These are phyloP conservation scores for Heliconius cydno DNA, from an alignment of 2,888 invertebrate genomes.

Conservation along the genomic window DNA sequence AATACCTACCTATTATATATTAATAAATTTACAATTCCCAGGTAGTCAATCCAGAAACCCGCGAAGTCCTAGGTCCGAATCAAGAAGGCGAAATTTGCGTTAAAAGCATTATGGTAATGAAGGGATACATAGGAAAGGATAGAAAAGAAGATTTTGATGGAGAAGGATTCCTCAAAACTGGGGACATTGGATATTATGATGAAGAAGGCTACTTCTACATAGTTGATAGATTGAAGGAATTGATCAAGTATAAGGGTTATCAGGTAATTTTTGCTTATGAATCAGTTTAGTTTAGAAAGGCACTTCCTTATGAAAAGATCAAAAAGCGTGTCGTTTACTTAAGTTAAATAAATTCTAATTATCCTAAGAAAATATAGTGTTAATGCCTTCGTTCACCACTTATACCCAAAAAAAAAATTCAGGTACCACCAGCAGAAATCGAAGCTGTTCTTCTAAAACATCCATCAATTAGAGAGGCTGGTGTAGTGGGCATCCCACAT, in stretches of 20 bases:
- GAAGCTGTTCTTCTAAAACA: conserved; percentile 91
- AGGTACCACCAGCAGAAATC: conserved; percentile 93
- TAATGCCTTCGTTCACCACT: not conserved
- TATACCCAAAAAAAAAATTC: conserved; percentile 36
- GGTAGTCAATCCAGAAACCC: conserved; percentile 84
- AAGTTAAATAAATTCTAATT: too few species aligned
- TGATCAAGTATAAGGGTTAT: conserved; percentile 73
- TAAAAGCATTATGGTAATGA: conserved; percentile 89
- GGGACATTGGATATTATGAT: conserved; percentile 73
- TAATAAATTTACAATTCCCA: conserved; percentile 48
- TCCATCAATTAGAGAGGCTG: conserved; percentile 88
- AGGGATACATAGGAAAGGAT: conserved; percentile 86
- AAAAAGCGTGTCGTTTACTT: too few species aligned
- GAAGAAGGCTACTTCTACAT: conserved; percentile 65
- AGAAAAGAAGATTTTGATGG: conserved; percentile 86
- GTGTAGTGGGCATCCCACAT: conserved; percentile 90
- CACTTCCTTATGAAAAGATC: too few species aligned
- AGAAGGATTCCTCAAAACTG: conserved; percentile 90
- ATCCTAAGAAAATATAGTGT: too few species aligned
- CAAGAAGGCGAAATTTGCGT: conserved; percentile 91
- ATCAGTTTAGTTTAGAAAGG: too few species aligned
- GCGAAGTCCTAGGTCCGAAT: conserved; percentile 84
- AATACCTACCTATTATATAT: too few species aligned
- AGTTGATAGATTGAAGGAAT: conserved; percentile 70
- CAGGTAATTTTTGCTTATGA: conserved; percentile 59